Evolutionary conservation across 2,888 invertebrate species (phyloP).

Genomic region (Spodoptera picta): DNA sequence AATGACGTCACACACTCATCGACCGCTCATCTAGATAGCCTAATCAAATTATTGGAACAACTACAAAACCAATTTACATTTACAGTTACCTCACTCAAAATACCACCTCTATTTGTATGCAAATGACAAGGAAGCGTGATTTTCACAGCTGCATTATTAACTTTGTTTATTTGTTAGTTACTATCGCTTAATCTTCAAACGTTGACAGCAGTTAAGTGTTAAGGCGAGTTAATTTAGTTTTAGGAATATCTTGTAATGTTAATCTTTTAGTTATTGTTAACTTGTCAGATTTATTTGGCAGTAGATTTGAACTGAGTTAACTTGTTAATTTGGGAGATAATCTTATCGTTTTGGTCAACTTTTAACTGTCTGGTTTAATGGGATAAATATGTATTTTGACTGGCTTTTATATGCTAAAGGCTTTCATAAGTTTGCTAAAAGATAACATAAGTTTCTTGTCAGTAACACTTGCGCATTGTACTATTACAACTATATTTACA

Average conservation of each 20-base stretch:
- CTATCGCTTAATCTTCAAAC: conserved; percentile 57
- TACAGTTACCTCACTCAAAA: background rate
- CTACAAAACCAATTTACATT: conserved; percentile 37
- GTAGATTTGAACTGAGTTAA: background rate
- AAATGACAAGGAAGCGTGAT: background rate
- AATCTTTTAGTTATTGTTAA: conserved; percentile 47
- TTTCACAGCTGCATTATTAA: conserved; percentile 25
- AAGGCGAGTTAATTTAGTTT: conserved; percentile 56
- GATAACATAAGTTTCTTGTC: no score
- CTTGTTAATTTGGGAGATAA: no score
- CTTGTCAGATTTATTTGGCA: conserved; percentile 25
- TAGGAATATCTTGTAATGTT: conserved; percentile 37
- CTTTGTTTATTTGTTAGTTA: conserved; percentile 49
- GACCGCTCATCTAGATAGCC: conserved; percentile 85
- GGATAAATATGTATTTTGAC: no score
- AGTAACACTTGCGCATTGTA: no score
- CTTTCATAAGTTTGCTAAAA: no score
- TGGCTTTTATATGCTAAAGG: no score
- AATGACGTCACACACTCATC: conserved; percentile 77
- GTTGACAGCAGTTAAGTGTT: conserved; percentile 56
- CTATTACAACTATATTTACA: no score
- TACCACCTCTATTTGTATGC: background rate
- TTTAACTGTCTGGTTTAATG: no score
- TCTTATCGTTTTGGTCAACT: no score
- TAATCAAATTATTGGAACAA: conserved; percentile 79